Conservation (phyloP, 2,888 invertebrate genomes). For the Spialia ferax region DNA sequence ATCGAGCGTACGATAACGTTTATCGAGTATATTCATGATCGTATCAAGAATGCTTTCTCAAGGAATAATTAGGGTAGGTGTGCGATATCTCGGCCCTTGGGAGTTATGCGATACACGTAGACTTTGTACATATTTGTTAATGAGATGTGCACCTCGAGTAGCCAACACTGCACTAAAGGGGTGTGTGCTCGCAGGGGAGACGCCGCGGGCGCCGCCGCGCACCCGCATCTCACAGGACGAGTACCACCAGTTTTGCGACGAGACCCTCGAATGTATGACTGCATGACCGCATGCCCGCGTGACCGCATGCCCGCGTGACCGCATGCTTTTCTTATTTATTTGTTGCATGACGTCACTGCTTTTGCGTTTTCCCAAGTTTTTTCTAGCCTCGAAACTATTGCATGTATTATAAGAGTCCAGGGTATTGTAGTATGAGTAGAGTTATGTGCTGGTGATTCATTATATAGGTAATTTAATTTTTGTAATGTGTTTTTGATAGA, state of each 20-base stretch:
- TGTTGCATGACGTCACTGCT: constrained; percentile 67
- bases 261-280: constrained; percentile 92
- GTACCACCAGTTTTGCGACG: constrained; percentile 93
- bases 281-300: constrained; percentile 37
- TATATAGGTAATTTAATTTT: too few relatives aligned
- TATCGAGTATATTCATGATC: too few relatives aligned
- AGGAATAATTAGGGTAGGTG: too few relatives aligned
- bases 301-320: constrained; percentile 31
- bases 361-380: constrained; percentile 28
- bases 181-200: constrained; percentile 58
- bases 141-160: constrained; percentile 24
- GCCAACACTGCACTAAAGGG: constrained; percentile 57
- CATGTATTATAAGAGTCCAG: too few relatives aligned
- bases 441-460: too few relatives aligned
- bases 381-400: too few relatives aligned
- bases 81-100: too few relatives aligned
- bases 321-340: constrained; percentile 40
- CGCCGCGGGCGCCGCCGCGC: constrained; percentile 79
- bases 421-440: too few relatives aligned
- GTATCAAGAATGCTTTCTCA: too few relatives aligned
- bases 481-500: too few relatives aligned
- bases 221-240: constrained; percentile 90
- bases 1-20: too few relatives aligned
- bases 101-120: too few relatives aligned
- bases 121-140: neutral